phyloP scores from a whole-genome alignment of 2,888 invertebrate genomes.

The Carabus problematicus region DNA sequence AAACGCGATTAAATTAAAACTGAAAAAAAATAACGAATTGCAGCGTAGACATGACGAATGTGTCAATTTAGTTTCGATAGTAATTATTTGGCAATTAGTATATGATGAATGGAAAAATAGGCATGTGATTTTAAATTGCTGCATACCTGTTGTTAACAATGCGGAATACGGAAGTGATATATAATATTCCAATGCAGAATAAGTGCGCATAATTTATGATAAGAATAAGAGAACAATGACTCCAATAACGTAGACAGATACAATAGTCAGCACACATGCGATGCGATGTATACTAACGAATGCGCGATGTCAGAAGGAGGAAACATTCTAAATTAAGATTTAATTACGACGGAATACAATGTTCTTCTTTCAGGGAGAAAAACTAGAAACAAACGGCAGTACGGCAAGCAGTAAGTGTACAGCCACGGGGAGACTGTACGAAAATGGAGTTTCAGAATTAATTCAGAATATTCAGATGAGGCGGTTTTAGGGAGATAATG shows the following conservation, averaged over 20 bases:
- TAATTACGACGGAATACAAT: constrained; percentile 12
- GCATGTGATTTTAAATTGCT: no score
- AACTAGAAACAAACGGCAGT: background rate
- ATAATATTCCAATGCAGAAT: no score
- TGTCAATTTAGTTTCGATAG: no score
- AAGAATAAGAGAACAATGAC: background rate
- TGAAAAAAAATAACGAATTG: no score
- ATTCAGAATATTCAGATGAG: constrained; percentile 43
- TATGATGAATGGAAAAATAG: no score
- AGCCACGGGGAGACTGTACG: background rate
- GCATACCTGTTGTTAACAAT: no score
- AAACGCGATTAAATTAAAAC: no score
- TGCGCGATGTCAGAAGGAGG: background rate
- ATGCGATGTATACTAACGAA: constrained; percentile 4
- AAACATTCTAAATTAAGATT: constrained; percentile 4
- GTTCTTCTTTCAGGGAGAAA: background rate
- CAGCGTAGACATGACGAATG: no score
- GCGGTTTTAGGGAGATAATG: constrained; percentile 38
- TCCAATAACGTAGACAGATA: background rate
- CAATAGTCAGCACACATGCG: background rate
- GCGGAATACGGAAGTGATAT: no score
- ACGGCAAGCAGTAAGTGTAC: background rate
- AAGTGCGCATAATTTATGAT: no score
- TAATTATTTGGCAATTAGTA: no score
- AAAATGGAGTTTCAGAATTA: constrained; percentile 34